Base-by-base conservation (phyloP, 2,888 invertebrate genomes). In the Temnothorax unifasciatus region DNA sequence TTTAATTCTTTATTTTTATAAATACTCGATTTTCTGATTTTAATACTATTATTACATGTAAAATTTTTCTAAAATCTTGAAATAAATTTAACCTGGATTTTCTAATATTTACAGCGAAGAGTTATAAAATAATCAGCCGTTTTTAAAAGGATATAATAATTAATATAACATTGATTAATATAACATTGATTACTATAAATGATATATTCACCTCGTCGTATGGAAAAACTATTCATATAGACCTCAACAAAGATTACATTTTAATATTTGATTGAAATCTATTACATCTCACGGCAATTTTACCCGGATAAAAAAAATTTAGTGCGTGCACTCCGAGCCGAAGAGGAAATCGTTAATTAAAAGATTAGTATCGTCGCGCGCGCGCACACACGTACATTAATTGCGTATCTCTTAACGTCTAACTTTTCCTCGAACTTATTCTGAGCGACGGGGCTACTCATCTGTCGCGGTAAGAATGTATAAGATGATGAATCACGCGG, bases 401-500 rank as follows among this genome's bases (percentile, higher is more conserved):
- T 59, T 81, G 79, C 59, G 25, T 61, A 59, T 73, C 18, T 59
- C 47, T 59, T 52, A 75, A 38, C 57, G 29, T 59, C 25, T 34
- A 73, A 75, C 64, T 59, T 63, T 71, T 81, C 68, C 69, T 69
- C 47, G 47, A 21, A 64, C 71, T 81, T 63, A 61, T 85, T 73
- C 50, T 11, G 57, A 64, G 52, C 76, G 85, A 81, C 69, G 73
- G 85, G 73, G 85, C 83, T 84, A 66, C 84, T 87, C 88, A 89
- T 87, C 89, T 69, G 88, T 89, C 85, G 68, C 57, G 50, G 18
- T 29, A 59, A 57, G 54, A 18, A 59, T 44, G 57, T 83, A 63
- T 82, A 76, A 84, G 85, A 85, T 85, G 89, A 90, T 90, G 90
- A 90, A 90, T 90, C 90, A 90, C 76, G 73, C 88, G 79, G 83